Percentiles rank a stretch among this genome's conserved stretches.
These are phyloP conservation scores for Aplysina aerophoba DNA, from an alignment of 37 sponge, comb jelly and placozoan genomes.

Conservation along the genomic window DNA sequence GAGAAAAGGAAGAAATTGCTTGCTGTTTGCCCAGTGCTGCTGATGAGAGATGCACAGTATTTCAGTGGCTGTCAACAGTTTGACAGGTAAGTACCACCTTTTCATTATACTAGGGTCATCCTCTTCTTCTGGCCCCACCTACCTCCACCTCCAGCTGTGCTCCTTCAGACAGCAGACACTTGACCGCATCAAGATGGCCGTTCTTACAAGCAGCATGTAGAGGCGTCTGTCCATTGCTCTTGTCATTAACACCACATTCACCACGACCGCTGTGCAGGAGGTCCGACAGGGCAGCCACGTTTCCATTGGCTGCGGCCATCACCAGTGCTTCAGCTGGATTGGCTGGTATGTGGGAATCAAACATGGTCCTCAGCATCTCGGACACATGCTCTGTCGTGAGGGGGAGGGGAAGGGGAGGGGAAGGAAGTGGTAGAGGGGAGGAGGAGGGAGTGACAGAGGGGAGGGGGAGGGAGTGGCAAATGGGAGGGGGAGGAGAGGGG, in stretches of 20 bases:
- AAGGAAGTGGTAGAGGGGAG: no score
- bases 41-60: no score
- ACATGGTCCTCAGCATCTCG: constrained; percentile 66
- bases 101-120: not conserved
- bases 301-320: constrained; percentile 76
- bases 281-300: constrained; percentile 46
- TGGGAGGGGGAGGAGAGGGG: not conserved
- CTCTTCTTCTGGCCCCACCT: not conserved
- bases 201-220: constrained; percentile 89
- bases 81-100: no score
- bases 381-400: constrained; percentile 67
- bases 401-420: not conserved
- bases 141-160: constrained; percentile 90
- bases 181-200: constrained; percentile 77
- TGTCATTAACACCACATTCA: constrained; percentile 65
- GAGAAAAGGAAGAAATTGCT: no score
- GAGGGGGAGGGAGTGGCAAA: no score
- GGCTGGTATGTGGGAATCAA: constrained; percentile 67
- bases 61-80: no score
- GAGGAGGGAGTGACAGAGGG: not conserved
- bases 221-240: constrained; percentile 71
- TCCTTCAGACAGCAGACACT: constrained; percentile 60
- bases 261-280: constrained; percentile 1
- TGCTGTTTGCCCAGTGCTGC: no score
- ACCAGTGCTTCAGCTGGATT: constrained; percentile 74